A percentile compares a stretch with the other conserved stretches of the same genome.
Conservation (phyloP, 2,113 vertebrate species). For the Laticauda laticaudata region DNA sequence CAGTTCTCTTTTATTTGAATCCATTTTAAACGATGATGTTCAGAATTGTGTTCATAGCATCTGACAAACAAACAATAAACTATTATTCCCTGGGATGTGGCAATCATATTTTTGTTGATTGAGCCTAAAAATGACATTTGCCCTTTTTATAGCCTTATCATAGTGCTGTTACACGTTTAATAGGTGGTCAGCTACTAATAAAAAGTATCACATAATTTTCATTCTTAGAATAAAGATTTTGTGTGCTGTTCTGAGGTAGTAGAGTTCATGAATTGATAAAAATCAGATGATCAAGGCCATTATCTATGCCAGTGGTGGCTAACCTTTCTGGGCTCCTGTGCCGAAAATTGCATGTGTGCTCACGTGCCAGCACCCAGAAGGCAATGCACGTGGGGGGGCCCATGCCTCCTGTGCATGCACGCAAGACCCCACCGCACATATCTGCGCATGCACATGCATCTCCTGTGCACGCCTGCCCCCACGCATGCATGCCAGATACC, state of each 20-base stretch:
- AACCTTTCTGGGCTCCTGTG: too few species aligned
- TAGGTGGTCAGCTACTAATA: not conserved
- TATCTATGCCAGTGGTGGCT: not conserved
- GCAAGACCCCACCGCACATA: too few species aligned
- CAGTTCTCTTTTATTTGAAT: not conserved
- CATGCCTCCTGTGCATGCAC: too few species aligned
- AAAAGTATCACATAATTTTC: not conserved
- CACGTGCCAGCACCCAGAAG: too few species aligned
- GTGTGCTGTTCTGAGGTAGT: not conserved
- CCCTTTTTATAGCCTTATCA: not conserved
- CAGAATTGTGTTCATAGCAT: not conserved
- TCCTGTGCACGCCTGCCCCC: too few species aligned
- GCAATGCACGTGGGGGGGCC: too few species aligned
- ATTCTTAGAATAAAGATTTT: not conserved
- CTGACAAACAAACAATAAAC: not conserved
- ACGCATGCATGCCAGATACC: too few species aligned
- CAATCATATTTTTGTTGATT: not conserved
- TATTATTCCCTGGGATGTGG: not conserved
- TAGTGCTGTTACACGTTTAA: not conserved
- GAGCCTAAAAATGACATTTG: not conserved
- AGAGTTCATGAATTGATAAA: not conserved
- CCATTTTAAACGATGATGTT: not conserved
- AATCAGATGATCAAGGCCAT: not conserved
- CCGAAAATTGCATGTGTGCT: too few species aligned
- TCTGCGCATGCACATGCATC: too few species aligned